Conservation (phyloP, 2,888 invertebrate species). For the Altica lythri region DNA sequence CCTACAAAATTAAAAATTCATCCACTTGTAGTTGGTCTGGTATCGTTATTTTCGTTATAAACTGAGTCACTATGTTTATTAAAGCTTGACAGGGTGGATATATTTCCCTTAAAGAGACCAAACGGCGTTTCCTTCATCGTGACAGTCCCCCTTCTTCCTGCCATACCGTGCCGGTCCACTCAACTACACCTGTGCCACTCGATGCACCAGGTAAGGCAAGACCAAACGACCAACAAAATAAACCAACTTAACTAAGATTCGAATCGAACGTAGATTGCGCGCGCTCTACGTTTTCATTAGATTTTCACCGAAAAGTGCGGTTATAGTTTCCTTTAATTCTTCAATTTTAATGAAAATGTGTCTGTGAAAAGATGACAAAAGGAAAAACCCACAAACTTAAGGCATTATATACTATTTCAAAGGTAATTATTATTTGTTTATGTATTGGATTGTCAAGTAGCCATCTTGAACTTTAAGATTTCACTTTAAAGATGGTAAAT, state of each 20-base stretch:
- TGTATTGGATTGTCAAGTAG: slow-evolving; percentile 26
- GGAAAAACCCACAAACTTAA: slow-evolving; percentile 63
- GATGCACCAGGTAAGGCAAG: slow-evolving; percentile 38
- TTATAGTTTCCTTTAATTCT: slow-evolving; percentile 9
- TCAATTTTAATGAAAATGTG: slow-evolving; percentile 18
- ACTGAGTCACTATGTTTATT: too few species aligned
- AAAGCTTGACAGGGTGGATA: too few species aligned
- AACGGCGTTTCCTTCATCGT: slow-evolving; percentile 15
- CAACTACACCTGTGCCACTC: slow-evolving; percentile 38
- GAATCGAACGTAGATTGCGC: slow-evolving; percentile 28
- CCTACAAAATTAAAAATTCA: too few species aligned
- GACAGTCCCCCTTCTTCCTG: slow-evolving; percentile 8
- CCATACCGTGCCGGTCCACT: slow-evolving; percentile 9
- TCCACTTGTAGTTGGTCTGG: too few species aligned
- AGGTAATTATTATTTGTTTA: slow-evolving; percentile 60
- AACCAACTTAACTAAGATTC: slow-evolving; percentile 33
- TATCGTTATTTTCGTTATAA: too few species aligned
- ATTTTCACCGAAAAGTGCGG: slow-evolving; percentile 23
- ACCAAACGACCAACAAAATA: slow-evolving; percentile 31
- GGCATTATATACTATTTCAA: slow-evolving; percentile 76
- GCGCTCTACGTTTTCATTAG: slow-evolving; percentile 19
- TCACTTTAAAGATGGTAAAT: slow-evolving; percentile 18
- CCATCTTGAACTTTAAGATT: slow-evolving; percentile 33
- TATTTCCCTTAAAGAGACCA: too few species aligned
- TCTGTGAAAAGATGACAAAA: slow-evolving; percentile 60